Conservation (phyloP, 2,888 invertebrate genomes). For the Epirrhoe alternata region DNA sequence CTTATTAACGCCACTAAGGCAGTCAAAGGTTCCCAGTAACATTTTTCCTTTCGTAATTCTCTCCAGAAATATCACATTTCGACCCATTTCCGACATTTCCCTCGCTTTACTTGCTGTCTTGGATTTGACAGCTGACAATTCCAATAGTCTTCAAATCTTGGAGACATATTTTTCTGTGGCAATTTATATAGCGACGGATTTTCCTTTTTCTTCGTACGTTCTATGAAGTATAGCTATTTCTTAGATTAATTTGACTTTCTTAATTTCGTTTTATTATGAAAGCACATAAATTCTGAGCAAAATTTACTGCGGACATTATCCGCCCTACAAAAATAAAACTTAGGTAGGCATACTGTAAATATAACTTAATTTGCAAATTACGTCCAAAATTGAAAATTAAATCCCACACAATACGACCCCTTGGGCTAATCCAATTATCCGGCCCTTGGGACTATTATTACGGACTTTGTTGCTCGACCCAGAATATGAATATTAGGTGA, state of each 20-base stretch:
- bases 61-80: neutral
- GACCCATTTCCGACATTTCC: conserved; percentile 1
- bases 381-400: conserved; percentile 31
- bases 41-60: neutral
- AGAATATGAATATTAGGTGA: conserved; percentile 4
- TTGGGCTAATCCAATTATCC: conserved; percentile 37
- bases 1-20: conserved; percentile 1
- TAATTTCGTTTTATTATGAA: too few relatives aligned
- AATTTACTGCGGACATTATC: too few relatives aligned
- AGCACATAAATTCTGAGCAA: too few relatives aligned
- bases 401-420: conserved; percentile 26
- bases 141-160: conserved; percentile 7
- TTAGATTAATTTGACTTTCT: too few relatives aligned
- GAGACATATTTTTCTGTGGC: conserved; percentile 8
- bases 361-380: conserved; percentile 14
- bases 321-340: neutral
- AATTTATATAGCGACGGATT: neutral
- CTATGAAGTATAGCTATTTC: neutral
- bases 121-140: conserved; percentile 19
- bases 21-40: neutral
- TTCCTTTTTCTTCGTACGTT: neutral
- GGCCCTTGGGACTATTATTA: conserved; percentile 43
- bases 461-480: conserved; percentile 8
- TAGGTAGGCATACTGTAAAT: neutral
- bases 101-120: neutral